These are phyloP conservation scores for Cyphomyrus plagiostoma DNA, from an alignment of 2,113 vertebrate species.

Conservation along the genomic window DNA sequence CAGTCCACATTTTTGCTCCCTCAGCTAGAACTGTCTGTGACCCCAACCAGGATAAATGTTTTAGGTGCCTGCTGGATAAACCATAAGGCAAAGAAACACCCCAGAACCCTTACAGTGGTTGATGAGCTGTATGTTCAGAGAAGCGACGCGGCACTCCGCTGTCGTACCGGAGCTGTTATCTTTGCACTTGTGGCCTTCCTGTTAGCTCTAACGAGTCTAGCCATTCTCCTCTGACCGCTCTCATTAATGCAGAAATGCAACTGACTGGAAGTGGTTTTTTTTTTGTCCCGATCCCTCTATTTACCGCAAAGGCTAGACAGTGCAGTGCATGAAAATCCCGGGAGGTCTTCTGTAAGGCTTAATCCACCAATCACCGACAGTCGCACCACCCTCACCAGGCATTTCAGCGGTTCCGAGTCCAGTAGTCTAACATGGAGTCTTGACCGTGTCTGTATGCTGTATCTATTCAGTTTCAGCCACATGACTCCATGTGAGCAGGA, in stretches of 20 bases:
- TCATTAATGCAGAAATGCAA: background rate
- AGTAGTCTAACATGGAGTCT: background rate
- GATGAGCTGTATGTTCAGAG: background rate
- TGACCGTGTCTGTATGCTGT: background rate
- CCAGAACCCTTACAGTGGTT: background rate
- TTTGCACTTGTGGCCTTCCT: background rate
- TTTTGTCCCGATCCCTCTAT: background rate
- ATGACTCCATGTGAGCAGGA: background rate
- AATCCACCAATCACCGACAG: background rate
- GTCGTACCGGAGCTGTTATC: background rate
- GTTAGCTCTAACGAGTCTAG: background rate
- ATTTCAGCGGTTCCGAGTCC: background rate
- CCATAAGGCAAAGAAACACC: background rate
- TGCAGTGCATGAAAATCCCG: background rate
- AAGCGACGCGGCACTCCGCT: background rate
- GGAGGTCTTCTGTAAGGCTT: background rate
- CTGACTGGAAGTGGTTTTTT: background rate
- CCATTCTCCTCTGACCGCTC: background rate
- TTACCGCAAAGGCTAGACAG: background rate
- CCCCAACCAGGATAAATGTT: background rate
- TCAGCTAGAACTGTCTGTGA: background rate
- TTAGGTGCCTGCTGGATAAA: background rate
- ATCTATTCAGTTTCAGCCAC: background rate
- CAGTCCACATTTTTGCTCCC: too few relatives aligned
- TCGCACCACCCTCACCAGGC: background rate